These are phyloP conservation scores for Acanthurus leucopareius DNA, from an alignment of 2,797 vertebrate species.

Conservation along the genomic window DNA sequence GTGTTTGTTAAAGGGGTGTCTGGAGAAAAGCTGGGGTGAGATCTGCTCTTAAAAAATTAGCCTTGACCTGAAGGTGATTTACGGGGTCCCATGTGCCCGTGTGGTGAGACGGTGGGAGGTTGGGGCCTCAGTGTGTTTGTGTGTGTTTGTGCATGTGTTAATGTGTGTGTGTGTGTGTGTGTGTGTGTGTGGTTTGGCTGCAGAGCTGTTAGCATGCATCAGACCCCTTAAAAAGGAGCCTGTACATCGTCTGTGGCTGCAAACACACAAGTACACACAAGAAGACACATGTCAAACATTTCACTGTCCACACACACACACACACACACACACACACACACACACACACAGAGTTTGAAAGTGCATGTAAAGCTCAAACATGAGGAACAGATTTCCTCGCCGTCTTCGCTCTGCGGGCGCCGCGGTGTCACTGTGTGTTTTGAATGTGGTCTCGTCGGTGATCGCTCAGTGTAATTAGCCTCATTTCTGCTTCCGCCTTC, in stretches of 20 bases:
- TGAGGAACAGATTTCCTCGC: conserved; percentile 15
- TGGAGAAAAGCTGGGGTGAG: conserved; percentile 25
- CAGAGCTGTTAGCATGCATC: conserved; percentile 13
- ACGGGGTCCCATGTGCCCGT: conserved; percentile 24
- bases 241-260: conserved; percentile 19
- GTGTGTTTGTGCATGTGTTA: neutral
- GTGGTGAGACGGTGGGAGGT: conserved; percentile 43
- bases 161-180: conserved; percentile 3
- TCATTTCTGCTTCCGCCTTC: conserved; percentile 2
- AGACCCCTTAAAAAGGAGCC: conserved; percentile 26
- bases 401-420: neutral
- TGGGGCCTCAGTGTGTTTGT: neutral
- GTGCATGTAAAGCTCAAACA: conserved; percentile 14
- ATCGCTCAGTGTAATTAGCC: conserved; percentile 5
- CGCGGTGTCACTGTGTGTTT: conserved; percentile 5
- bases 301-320: neutral
- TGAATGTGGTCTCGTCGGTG: conserved; percentile 20
- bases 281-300: neutral
- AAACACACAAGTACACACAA: conserved; percentile 1
- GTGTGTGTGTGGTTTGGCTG: neutral
- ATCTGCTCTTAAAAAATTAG: conserved; percentile 47
- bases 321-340: neutral
- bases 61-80: conserved; percentile 63
- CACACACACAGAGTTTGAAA: neutral
- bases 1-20: neutral